Evolutionary conservation across 2,113 vertebrate species (phyloP).

Genomic region (Equus quagga): DNA sequence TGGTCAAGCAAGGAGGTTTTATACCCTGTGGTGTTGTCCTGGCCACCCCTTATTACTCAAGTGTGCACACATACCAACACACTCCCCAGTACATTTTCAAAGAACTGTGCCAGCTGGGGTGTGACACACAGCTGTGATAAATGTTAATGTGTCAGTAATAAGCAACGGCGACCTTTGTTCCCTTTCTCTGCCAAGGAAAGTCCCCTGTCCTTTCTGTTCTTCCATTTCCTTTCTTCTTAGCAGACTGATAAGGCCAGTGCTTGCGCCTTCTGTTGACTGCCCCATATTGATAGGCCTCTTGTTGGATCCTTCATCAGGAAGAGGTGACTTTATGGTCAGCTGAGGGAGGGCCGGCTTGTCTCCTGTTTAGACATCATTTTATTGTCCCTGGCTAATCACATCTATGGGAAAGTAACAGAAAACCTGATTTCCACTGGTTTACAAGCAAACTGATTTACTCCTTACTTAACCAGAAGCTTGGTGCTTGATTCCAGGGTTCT

Average conservation of each 20-base stretch:
- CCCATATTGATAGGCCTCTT: not conserved
- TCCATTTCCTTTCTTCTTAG: not conserved
- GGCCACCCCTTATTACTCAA: not conserved
- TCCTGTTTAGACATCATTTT: conserved; percentile 32
- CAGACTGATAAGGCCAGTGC: not conserved
- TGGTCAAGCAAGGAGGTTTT: not conserved
- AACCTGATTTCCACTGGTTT: not conserved
- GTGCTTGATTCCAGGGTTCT: not conserved
- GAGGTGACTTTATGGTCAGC: not conserved
- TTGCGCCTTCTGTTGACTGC: not conserved
- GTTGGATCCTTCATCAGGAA: not conserved
- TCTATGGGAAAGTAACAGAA: not conserved
- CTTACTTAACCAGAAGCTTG: not conserved
- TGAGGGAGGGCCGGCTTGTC: not conserved
- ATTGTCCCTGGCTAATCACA: not conserved
- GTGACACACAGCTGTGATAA: not conserved
- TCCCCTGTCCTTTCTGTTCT: not conserved
- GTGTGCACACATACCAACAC: not conserved
- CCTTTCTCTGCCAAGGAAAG: not conserved
- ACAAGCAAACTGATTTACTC: not conserved
- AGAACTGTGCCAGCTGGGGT: not conserved
- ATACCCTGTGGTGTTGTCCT: not conserved
- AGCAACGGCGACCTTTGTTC: not conserved
- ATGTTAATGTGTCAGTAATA: not conserved
- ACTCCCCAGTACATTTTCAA: not conserved